Percentiles rank a stretch among this genome's conserved stretches.
These are phyloP conservation scores for Sogatella furcifera DNA, from an alignment of 1,140 invertebrate genomes.

Conservation along the genomic window DNA sequence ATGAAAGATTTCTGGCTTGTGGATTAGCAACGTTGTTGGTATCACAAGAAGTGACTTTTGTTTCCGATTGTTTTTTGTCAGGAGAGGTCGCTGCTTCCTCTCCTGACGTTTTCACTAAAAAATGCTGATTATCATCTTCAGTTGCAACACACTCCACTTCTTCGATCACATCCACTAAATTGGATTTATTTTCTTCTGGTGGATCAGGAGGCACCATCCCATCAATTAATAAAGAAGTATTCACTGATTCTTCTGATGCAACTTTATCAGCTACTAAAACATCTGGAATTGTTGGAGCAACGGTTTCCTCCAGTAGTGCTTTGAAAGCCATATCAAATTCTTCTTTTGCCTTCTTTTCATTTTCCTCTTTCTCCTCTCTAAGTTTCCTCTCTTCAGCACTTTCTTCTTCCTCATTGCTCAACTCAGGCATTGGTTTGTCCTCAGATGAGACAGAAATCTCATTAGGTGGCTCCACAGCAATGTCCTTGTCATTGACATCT, in stretches of 20 bases:
- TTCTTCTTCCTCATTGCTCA: neutral
- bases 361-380: constrained; percentile 22
- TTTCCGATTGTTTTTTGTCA: constrained; percentile 29
- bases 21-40: constrained; percentile 1
- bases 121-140: neutral
- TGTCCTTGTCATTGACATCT: neutral
- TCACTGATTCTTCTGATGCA: neutral
- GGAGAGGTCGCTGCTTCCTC: constrained; percentile 34
- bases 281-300: constrained; percentile 38
- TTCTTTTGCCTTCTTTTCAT: constrained; percentile 31
- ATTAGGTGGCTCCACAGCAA: neutral
- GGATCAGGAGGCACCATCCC: neutral
- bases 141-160: neutral
- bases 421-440: neutral
- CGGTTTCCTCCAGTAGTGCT: constrained; percentile 41
- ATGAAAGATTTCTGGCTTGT: too few relatives aligned
- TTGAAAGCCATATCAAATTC: constrained; percentile 41
- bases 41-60: constrained; percentile 6
- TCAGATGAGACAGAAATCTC: neutral
- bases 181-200: neutral
- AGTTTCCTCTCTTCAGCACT: neutral
- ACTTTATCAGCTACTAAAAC: neutral
- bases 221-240: neutral
- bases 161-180: too few relatives aligned
- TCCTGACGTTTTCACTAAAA: constrained; percentile 1